phyloP scores from a whole-genome alignment of 2,797 vertebrate species.

The Nothura maculosa region DNA sequence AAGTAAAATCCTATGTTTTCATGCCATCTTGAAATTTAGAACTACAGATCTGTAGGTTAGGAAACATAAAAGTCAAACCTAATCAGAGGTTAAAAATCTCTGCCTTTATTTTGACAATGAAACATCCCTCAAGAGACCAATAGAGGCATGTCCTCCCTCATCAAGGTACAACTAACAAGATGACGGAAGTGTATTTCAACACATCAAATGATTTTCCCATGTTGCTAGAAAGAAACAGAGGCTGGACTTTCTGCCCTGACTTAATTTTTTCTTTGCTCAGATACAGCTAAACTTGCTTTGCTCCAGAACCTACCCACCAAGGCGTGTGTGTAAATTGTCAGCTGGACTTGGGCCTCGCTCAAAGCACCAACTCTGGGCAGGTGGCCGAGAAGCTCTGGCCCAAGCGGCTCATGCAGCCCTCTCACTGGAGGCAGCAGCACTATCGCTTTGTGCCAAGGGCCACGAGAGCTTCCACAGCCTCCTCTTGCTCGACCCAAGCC shows the following conservation, averaged over 20 bases:
- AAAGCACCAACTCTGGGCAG: conserved; percentile 70
- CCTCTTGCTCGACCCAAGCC: conserved; percentile 73
- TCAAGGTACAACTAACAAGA: neutral
- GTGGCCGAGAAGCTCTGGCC: conserved; percentile 82
- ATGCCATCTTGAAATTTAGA: neutral
- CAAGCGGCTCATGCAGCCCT: conserved; percentile 80
- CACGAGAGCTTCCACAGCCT: conserved; percentile 59
- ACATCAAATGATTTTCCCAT: neutral
- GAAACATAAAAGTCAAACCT: neutral
- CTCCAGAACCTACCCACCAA: conserved; percentile 56
- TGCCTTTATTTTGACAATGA: neutral
- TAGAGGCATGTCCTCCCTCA: neutral
- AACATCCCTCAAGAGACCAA: neutral
- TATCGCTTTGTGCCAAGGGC: conserved; percentile 78
- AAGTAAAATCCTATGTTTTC: neutral
- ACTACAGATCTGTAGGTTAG: neutral
- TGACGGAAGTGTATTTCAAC: neutral
- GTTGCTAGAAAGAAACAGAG: neutral
- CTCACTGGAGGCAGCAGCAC: conserved; percentile 78
- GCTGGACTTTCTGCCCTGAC: neutral
- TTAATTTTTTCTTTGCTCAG: conserved; percentile 34
- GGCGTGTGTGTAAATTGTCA: conserved; percentile 82
- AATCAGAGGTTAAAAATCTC: neutral
- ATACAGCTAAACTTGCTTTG: conserved; percentile 51
- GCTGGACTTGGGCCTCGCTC: conserved; percentile 78